Base-by-base conservation (phyloP, 2,113 vertebrate genomes). In the Amblyopsis rosae region DNA sequence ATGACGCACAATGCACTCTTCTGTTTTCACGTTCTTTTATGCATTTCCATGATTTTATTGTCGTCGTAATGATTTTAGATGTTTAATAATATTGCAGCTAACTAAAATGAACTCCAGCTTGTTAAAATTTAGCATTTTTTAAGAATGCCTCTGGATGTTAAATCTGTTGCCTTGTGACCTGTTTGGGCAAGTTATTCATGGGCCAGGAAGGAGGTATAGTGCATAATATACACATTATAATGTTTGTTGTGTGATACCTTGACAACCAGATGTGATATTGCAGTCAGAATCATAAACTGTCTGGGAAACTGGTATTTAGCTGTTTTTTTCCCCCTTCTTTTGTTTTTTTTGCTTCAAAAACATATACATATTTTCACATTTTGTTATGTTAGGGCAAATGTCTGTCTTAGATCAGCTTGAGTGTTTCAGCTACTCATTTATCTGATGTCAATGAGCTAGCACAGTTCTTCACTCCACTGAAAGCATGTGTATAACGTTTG, bases 1-100 rank as follows among this genome's bases (percentile, higher is more conserved):
- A 89, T 84, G 82, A 89, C 90, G 83, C 88, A 86, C 87, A 90
- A 77, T 59, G 81, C 75, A 67, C 79, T 82, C 85, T 73, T 84
- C 70, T 9, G 67, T 69, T 86, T 82, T 72, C 70, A 69, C 33
- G 59, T 15, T 47, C 19, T 62, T 7, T 67, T 71, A 82, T 83
- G 72, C 71, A 63, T 81, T 83, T 82, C 64, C 81, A 73, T 73
- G 61, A 81, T 69, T 86, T 82, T 47, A 60, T 9, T 5, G 47
- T 69, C 68, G 64, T 66, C 70, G 45, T 76, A 75, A 59, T 63
- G 49, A 56, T 73, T 26, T 17, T 59, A 84, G 80, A 65, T 75
- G 69, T 83, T 84, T 68, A 79, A 68, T 58, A 77, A 59, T 66
- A 76, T 83, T 63, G 59, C 76, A 82, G 76, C 73, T 84, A 81